phyloP scores from a whole-genome alignment of 2,797 vertebrate species.

The Valencia hispanica region DNA sequence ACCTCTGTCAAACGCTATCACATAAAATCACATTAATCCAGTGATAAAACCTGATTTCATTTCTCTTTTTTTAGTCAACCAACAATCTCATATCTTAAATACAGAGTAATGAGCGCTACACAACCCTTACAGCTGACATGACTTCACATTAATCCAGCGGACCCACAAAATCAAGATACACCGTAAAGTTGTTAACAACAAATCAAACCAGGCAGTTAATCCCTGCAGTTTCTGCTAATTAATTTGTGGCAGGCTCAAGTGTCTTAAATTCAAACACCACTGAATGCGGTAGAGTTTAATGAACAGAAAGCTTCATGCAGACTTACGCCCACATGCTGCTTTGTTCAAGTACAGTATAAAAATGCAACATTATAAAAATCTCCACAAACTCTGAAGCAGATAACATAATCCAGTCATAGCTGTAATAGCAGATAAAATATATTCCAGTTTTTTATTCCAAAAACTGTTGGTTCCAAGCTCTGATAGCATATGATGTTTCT shows the following conservation, averaged over 20 bases:
- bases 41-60: not conserved
- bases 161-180: not conserved
- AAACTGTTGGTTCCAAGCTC: not conserved
- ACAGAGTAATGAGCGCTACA: not conserved
- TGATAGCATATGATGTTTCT: not conserved
- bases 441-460: not conserved
- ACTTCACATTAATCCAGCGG: not conserved
- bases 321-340: constrained; percentile 1
- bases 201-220: constrained; percentile 13
- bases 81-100: not conserved
- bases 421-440: not conserved
- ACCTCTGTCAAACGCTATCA: not conserved
- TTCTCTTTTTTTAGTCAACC: not conserved
- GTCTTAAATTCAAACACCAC: not conserved
- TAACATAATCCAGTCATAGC: not conserved
- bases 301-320: constrained; percentile 8
- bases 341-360: not conserved
- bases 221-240: constrained; percentile 9
- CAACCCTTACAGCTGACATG: not conserved
- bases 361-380: not conserved
- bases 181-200: constrained; percentile 6
- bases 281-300: not conserved
- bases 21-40: not conserved
- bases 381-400: not conserved
- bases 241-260: constrained; percentile 6